Base-by-base conservation (phyloP, 2,888 invertebrate species). In the Zaprionus bogoriensis region DNA sequence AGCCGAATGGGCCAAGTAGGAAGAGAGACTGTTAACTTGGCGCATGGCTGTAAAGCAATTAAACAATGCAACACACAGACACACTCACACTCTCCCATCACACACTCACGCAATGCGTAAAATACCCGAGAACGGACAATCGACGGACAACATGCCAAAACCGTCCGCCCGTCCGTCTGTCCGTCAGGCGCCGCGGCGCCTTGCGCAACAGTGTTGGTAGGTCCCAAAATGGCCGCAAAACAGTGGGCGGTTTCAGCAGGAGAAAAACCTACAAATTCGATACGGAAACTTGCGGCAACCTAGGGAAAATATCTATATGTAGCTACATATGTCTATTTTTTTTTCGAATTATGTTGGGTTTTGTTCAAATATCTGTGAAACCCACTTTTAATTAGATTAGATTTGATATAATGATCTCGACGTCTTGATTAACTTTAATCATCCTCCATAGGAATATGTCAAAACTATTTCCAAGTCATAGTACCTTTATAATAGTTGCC, bases 21-120 rank as follows among this genome's bases (percentile, higher is more conserved):
- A 20, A 20, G 38, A 36, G 42, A 65, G 61, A 74, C 65, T 74
- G 83, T 81, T 72, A 85, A 75, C 66, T 71, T 81, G 83, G 87
- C 81, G 86, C 87, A 85, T 78, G 83, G 74, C 54, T 65, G 67
- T 81, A 87, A 85, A 87, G 45, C 69, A 86, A 69, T 74, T 67
- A 71, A 77, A 65, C 61, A 64, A 67, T 61, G 66, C 65, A 47
- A 53, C 62, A 63, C 50, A 36, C 44, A 51, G 46, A 38, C 41
- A 59, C 52, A 48, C 36, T 25, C 28, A 51, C 25, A 42, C n/a
- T n/a, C n/a, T n/a, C n/a, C n/a, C n/a, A n/a, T n/a, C 50, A 42
- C 23, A 48, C 41, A 48, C 5, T 23, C 44, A 23, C 28, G 22
- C 42, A 32, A 17, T 14, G 32, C 20, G 28, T 32, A 38, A 64